Base-by-base conservation (phyloP, 2,113 vertebrate genomes). In the Gallinago media region DNA sequence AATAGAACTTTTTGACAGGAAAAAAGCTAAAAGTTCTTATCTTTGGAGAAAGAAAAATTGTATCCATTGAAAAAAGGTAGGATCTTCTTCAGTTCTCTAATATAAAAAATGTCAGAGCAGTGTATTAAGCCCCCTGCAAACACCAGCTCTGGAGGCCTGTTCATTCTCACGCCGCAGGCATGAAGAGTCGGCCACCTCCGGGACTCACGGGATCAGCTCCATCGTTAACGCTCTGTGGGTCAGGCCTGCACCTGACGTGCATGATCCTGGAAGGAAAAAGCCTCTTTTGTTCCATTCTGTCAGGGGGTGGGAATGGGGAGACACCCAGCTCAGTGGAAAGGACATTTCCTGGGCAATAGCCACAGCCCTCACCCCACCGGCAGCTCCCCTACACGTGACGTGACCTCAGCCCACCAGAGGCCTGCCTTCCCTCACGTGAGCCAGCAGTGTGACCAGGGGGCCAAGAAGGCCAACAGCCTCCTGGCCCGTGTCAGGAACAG, bases 231-330 rank as follows among this genome's bases (percentile, higher is more conserved):
- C 46, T 58, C 87, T 91, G 75, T 88, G 66, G 74, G 36, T 84
- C 89, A 81, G 86, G 73, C 83, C 86, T 67, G 88, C 89, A 96
- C 94, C 93, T 96, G 93, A 88, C 3, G 18, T 49, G 55, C 2
- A 3, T 84, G 76, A 84, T 87, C 65, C 86, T 89, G 95, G 91
- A 89, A 95, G 91, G 91, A 88, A 95, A 94, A 92, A 95, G 83
- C n/a, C 89, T 89, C 67, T 96, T 78, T 96, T 95, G 91, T 97
- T 95, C 96, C 96, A 95, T 96, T 94, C 85, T 81, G 91, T 96
- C 91, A 91, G 56, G 52, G 72, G 86, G 86, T 97, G 86, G 96
- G 93, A 96, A 94, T 84, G 73, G 61, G 91, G 96, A 96, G 95
- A 91, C 96, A 87, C 95, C 96, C 95, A 96, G 86, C 47, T 56